Conservation (phyloP, 2,797 vertebrate species). For the Vireo griseus region DNA sequence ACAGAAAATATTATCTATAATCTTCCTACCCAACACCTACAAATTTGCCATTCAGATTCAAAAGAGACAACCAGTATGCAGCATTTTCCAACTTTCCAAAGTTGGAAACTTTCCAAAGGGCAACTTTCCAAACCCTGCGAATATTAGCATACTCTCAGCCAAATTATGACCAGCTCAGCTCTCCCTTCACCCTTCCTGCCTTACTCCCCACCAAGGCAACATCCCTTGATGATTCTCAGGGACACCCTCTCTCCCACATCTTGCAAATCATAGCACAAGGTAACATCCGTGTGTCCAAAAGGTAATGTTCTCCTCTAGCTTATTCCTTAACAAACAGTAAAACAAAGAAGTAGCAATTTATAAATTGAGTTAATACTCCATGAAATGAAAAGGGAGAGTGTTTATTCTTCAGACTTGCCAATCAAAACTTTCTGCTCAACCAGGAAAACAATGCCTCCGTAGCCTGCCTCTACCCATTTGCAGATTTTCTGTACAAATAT, state of each 20-base stretch:
- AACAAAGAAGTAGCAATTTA: background rate
- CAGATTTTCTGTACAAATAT: background rate
- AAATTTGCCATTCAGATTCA: background rate
- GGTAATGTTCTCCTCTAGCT: background rate
- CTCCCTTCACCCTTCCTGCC: background rate
- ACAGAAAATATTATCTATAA: background rate
- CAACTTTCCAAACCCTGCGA: background rate
- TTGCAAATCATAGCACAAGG: background rate
- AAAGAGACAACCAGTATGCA: background rate
- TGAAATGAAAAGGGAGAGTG: background rate
- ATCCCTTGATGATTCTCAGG: background rate
- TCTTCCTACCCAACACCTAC: background rate
- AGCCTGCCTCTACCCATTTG: background rate
- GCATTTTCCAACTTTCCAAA: background rate
- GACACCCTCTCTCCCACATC: background rate
- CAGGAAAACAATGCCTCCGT: fast-evolving
- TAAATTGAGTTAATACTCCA: background rate
- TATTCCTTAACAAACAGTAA: background rate
- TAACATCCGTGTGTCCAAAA: fast-evolving
- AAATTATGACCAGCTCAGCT: background rate
- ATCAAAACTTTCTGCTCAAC: background rate
- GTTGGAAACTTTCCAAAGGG: background rate
- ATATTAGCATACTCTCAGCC: background rate
- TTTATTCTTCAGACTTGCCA: background rate
- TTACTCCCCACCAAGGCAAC: background rate